These are phyloP conservation scores for Nipponia nippon DNA, from an alignment of 2,113 vertebrate species.

Conservation along the genomic window DNA sequence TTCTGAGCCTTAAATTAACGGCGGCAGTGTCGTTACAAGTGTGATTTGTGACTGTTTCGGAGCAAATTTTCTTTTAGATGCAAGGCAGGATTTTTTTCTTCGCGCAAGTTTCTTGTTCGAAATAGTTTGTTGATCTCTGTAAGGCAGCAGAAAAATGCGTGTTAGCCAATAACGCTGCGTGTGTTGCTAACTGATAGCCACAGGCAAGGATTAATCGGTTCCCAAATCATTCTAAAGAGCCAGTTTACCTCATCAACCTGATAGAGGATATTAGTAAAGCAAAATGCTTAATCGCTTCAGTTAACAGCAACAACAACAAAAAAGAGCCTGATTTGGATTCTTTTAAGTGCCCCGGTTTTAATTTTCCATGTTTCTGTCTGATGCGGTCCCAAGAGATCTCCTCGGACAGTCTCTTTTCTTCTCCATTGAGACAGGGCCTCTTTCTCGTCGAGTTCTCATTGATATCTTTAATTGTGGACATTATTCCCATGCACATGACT, in stretches of 20 bases:
- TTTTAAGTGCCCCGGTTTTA: neutral
- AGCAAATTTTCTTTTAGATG: neutral
- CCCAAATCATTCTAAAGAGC: constrained; percentile 49
- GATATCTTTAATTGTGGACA: constrained; percentile 46
- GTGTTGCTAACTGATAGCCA: constrained; percentile 19
- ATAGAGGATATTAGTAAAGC: constrained; percentile 33
- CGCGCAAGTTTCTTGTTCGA: neutral
- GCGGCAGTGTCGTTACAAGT: neutral
- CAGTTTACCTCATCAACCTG: constrained; percentile 54
- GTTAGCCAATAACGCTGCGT: constrained; percentile 16
- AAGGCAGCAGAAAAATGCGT: neutral
- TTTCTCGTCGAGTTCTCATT: constrained; percentile 42
- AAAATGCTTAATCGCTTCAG: constrained; percentile 53
- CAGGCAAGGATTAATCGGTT: constrained; percentile 52
- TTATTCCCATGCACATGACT: constrained; percentile 19
- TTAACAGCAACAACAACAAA: constrained; percentile 50
- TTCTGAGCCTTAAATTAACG: neutral
- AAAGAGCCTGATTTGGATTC: constrained; percentile 30
- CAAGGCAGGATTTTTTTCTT: neutral
- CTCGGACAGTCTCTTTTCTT: constrained; percentile 48
- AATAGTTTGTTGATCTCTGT: neutral
- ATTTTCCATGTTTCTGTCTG: constrained; percentile 48
- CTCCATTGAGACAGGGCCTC: constrained; percentile 15
- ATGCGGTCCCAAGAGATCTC: constrained; percentile 45
- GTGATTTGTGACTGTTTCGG: neutral